These are phyloP conservation scores for Lissonota sp. DNA, from an alignment of 2,888 invertebrate species.

Conservation along the genomic window DNA sequence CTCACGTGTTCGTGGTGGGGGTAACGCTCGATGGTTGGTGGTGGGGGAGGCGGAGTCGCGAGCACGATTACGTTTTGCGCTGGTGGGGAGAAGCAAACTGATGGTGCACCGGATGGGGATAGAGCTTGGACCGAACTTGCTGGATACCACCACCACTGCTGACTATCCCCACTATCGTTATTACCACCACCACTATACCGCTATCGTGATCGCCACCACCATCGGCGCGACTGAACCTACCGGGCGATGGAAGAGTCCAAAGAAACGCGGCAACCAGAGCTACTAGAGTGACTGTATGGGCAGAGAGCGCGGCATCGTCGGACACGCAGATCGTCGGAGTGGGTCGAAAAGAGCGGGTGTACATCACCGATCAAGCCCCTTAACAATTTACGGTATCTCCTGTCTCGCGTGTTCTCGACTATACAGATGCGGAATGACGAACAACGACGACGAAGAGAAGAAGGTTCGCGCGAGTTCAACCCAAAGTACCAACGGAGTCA, in stretches of 20 bases:
- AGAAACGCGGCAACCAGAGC: constrained; percentile 56
- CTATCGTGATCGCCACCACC: constrained; percentile 47
- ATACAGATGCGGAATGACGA: constrained; percentile 39
- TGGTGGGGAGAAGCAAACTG: constrained; percentile 33
- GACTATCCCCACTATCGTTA: constrained; percentile 25
- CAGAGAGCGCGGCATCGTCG: constrained; percentile 70
- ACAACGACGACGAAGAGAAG: constrained; percentile 72
- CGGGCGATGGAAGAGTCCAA: constrained; percentile 41
- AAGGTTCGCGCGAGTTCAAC: constrained; percentile 71
- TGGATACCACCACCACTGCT: constrained; percentile 55
- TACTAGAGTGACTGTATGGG: constrained; percentile 64
- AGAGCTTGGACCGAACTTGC: constrained; percentile 42
- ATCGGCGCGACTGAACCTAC: constrained; percentile 42
- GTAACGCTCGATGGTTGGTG: constrained; percentile 13
- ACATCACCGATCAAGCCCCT: constrained; percentile 48
- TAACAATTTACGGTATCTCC: constrained; percentile 35
- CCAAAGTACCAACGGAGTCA: constrained; percentile 57
- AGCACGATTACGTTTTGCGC: constrained; percentile 34
- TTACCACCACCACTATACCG: constrained; percentile 11
- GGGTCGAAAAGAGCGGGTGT: constrained; percentile 78
- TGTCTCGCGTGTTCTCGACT: constrained; percentile 38
- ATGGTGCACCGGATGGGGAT: constrained; percentile 57
- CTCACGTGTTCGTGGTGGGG: constrained; percentile 32
- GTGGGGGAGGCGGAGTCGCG: constrained; percentile 57
- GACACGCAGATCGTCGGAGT: constrained; percentile 79